Evolutionary conservation across 2,888 invertebrate genomes (phyloP).

Genomic region (Oithona nana): DNA sequence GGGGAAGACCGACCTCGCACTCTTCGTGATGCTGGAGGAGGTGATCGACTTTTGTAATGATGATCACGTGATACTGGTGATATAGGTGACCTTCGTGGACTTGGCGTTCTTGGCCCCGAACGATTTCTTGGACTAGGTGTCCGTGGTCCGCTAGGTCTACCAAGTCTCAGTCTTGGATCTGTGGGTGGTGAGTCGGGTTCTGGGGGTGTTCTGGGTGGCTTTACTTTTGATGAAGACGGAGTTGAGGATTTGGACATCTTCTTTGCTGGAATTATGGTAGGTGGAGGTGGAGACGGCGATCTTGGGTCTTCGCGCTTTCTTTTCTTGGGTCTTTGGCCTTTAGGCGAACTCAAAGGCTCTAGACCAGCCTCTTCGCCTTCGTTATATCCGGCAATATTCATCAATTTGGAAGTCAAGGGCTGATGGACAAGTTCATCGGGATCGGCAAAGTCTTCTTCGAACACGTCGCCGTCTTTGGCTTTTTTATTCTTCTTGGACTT

Average conservation of each 20-base stretch:
- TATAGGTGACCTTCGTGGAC: not conserved
- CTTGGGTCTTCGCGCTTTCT: not conserved
- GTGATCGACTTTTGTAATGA: too few species aligned
- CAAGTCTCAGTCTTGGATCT: not conserved
- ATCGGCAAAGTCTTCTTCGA: not conserved
- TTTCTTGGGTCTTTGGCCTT: not conserved
- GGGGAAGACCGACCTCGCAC: not conserved
- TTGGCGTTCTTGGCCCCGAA: conserved; percentile 7
- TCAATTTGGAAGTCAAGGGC: not conserved
- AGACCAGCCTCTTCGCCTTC: not conserved
- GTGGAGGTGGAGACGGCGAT: not conserved
- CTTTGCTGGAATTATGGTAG: too few species aligned
- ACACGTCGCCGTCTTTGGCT: not conserved
- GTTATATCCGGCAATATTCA: not conserved
- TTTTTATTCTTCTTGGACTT: conserved; percentile 7
- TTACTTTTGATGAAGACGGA: too few species aligned
- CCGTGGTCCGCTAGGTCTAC: not conserved
- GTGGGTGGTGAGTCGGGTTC: not conserved
- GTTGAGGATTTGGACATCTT: not conserved
- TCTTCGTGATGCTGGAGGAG: too few species aligned
- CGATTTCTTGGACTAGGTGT: not conserved
- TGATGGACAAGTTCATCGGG: not conserved
- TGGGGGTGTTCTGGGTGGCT: conserved; percentile 1
- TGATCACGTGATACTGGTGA: too few species aligned
- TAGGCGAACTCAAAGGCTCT: not conserved